Evolutionary conservation across 2,797 vertebrate species (phyloP).

Genomic region (Crenuchus spilurus): DNA sequence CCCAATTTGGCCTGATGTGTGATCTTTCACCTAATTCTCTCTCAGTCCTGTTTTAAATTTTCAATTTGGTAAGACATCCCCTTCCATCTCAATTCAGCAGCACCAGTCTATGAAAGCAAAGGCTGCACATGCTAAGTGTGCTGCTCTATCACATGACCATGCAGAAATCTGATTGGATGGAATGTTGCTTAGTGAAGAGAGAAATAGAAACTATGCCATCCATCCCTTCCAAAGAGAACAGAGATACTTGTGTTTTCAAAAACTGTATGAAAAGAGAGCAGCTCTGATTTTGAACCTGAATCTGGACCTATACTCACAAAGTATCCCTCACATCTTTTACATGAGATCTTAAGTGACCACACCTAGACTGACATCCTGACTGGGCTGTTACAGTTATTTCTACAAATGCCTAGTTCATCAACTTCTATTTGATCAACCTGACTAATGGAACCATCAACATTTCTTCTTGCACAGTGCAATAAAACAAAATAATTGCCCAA

Average conservation of each 20-base stretch:
- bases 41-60: not conserved
- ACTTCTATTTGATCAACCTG: not conserved
- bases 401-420: not conserved
- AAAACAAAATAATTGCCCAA: not conserved
- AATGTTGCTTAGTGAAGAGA: not conserved
- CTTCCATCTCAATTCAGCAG: not conserved
- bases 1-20: no score
- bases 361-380: not conserved
- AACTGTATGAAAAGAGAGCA: not conserved
- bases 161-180: not conserved
- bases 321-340: not conserved
- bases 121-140: not conserved
- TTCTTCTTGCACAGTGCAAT: no score
- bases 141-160: not conserved
- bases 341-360: not conserved
- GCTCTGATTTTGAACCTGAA: not conserved
- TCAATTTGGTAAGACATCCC: not conserved
- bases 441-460: not conserved
- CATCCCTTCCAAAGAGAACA: not conserved
- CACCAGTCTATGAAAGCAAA: not conserved
- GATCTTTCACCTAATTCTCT: not conserved
- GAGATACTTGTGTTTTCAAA: not conserved
- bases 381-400: not conserved
- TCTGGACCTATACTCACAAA: not conserved
- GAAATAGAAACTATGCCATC: not conserved